Conservation (phyloP, 2,113 vertebrate genomes). For the Machaerirhynchus nigripectus region DNA sequence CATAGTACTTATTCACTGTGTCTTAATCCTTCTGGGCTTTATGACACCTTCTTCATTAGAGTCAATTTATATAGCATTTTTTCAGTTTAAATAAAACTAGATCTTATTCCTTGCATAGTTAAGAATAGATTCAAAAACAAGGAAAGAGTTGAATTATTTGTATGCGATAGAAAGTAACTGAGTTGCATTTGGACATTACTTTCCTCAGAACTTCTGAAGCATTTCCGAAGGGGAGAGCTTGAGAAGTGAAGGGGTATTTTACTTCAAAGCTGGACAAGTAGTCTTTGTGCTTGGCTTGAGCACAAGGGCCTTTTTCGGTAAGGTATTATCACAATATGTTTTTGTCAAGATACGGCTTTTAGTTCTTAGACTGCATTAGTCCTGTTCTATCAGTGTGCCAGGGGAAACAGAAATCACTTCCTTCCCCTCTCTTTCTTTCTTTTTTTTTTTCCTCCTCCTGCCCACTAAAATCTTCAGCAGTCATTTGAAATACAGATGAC, state of each 20-base stretch:
- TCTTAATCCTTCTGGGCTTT: neutral
- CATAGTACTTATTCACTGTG: neutral
- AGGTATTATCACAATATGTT: neutral
- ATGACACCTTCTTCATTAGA: neutral
- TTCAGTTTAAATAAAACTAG: neutral
- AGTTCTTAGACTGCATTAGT: neutral
- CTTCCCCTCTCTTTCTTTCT: neutral
- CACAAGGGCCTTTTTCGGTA: neutral
- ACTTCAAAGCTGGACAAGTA: neutral
- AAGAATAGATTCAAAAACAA: neutral
- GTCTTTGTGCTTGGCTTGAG: neutral
- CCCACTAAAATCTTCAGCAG: neutral
- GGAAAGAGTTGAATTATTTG: neutral
- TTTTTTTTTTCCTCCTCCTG: neutral
- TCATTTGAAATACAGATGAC: neutral
- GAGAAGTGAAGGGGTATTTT: neutral
- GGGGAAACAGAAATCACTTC: neutral
- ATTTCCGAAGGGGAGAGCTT: neutral
- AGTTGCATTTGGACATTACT: neutral
- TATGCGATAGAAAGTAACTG: neutral
- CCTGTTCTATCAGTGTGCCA: neutral
- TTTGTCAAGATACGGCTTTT: neutral
- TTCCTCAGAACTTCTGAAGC: neutral
- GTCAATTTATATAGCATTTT: neutral
- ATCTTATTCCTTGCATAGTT: neutral